Conservation (phyloP, 2,113 vertebrate genomes). For the Hymenochirus boettgeri region DNA sequence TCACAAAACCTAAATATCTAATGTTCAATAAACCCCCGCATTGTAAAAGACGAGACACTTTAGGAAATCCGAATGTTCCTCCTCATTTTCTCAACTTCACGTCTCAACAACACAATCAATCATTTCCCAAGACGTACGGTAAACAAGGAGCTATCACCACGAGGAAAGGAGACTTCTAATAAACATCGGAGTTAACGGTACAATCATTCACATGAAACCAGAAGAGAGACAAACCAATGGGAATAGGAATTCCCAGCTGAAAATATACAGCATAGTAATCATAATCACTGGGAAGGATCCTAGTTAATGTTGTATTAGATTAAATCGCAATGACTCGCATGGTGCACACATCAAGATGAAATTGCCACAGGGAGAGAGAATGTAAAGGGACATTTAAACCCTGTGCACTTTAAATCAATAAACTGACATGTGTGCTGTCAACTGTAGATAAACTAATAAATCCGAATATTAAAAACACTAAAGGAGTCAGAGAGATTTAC, state of each 20-base stretch:
- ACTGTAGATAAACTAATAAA: neutral
- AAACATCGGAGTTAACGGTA: constrained; percentile 1
- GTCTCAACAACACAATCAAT: neutral
- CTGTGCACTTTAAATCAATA: neutral
- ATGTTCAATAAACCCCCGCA: neutral
- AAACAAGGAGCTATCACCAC: neutral
- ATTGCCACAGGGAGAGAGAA: neutral
- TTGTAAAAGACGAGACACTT: neutral
- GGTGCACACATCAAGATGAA: neutral
- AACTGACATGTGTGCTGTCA: neutral
- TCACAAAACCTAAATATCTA: no score
- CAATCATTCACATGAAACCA: neutral
- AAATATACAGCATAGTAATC: constrained; percentile 1
- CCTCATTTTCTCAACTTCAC: neutral
- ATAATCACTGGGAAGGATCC: constrained; percentile 1
- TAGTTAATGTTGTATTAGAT: constrained; percentile 7
- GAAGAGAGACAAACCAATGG: neutral
- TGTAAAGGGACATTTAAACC: neutral
- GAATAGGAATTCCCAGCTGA: neutral
- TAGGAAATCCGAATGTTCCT: neutral
- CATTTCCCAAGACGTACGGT: neutral
- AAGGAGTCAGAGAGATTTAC: neutral
- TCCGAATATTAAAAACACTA: neutral
- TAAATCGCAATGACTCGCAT: constrained; percentile 7
- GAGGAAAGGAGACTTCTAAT: neutral